Percentiles rank a stretch among this genome's conserved stretches.
phyloP scores from a whole-genome alignment of 2,797 vertebrate genomes.

The Clamator glandarius region DNA sequence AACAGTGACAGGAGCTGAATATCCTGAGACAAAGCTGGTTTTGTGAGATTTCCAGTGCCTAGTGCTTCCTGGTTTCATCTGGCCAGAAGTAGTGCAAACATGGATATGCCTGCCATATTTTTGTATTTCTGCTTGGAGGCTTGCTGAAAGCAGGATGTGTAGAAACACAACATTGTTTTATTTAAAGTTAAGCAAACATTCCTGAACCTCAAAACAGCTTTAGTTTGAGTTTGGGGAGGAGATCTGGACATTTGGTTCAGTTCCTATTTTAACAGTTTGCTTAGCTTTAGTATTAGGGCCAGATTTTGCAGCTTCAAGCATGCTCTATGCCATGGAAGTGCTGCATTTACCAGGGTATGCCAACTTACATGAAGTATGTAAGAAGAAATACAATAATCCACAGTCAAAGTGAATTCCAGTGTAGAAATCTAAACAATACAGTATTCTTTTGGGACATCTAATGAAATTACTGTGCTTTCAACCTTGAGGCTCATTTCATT shows the following conservation, averaged over 20 bases:
- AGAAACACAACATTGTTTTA: conserved; percentile 53
- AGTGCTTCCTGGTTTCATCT: not conserved
- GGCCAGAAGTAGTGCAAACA: conserved; percentile 48
- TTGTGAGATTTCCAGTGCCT: conserved; percentile 31
- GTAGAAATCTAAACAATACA: not conserved
- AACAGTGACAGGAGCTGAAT: not conserved
- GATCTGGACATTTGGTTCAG: conserved; percentile 22
- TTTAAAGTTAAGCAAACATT: conserved; percentile 61
- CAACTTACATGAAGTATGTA: not conserved
- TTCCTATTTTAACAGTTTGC: conserved; percentile 59
- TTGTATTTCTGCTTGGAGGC: conserved; percentile 36
- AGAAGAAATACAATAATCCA: not conserved
- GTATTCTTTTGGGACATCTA: not conserved
- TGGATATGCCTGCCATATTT: conserved; percentile 29
- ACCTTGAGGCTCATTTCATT: not conserved
- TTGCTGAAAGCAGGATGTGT: conserved; percentile 39
- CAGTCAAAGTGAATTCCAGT: not conserved
- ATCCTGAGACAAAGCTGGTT: not conserved
- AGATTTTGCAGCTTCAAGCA: not conserved
- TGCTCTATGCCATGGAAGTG: not conserved
- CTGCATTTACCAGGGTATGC: not conserved
- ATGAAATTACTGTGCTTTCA: not conserved
- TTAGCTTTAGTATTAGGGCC: not conserved
- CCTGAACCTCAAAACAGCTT: conserved; percentile 37
- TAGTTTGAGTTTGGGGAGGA: conserved; percentile 39